These are phyloP conservation scores for Turritopsis dohrnii DNA, from an alignment of 30 jellyfish, hydroid and myxozoan genomes.

Conservation along the genomic window DNA sequence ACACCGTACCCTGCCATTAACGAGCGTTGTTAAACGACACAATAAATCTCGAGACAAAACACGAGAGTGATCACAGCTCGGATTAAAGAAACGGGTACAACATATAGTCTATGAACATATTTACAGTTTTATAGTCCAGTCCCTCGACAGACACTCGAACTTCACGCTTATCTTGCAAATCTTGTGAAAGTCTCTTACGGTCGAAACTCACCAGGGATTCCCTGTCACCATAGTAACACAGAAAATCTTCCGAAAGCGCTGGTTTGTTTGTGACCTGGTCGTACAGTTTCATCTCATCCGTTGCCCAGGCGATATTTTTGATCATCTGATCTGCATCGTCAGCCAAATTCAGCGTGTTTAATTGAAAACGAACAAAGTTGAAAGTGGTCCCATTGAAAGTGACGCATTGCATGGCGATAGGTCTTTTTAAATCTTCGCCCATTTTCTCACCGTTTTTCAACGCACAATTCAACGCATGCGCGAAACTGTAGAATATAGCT, in stretches of 20 bases:
- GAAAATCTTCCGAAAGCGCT: neutral
- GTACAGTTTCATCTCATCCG: slow-evolving; percentile 45
- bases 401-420: slow-evolving; percentile 61
- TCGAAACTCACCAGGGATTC: slow-evolving; percentile 17
- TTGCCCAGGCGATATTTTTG: slow-evolving; percentile 68
- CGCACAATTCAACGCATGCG: slow-evolving; percentile 27
- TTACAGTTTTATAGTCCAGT: neutral
- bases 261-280: slow-evolving; percentile 29
- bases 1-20: no score
- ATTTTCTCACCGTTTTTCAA: slow-evolving; percentile 25
- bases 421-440: slow-evolving; percentile 53
- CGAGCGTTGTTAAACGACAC: no score
- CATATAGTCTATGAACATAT: slow-evolving; percentile 17
- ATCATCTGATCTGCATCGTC: slow-evolving; percentile 32
- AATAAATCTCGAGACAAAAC: no score
- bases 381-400: slow-evolving; percentile 41
- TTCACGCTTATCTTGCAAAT: slow-evolving; percentile 16
- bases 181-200: slow-evolving; percentile 6
- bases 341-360: slow-evolving; percentile 61
- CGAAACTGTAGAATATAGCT: slow-evolving; percentile 30
- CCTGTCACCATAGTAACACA: slow-evolving; percentile 8
- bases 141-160: slow-evolving; percentile 16
- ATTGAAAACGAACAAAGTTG: slow-evolving; percentile 58
- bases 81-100: slow-evolving; percentile 11
- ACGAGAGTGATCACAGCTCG: no score